phyloP scores from a whole-genome alignment of 2,888 invertebrate species.

The Epinotia brunnichana region DNA sequence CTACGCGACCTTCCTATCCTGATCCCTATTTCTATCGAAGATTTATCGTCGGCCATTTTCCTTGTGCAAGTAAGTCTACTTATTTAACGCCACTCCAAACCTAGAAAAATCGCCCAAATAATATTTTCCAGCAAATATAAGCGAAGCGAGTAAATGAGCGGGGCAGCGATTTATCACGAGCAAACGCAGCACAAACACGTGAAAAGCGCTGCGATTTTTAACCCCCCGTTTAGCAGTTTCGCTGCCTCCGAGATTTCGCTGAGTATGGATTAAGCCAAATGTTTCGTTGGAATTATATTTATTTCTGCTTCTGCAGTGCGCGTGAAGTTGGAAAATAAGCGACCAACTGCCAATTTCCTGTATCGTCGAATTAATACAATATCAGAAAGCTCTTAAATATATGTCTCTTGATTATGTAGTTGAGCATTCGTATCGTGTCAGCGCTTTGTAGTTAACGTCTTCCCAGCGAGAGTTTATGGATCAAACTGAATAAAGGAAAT shows the following conservation, averaged over 20 bases:
- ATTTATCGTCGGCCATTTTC: slow-evolving; percentile 13
- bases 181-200: slow-evolving; percentile 30
- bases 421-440: slow-evolving; percentile 3
- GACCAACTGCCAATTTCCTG: slow-evolving; percentile 4
- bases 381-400: not conserved
- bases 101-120: slow-evolving; percentile 21
- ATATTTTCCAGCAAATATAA: slow-evolving; percentile 36
- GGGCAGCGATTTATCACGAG: slow-evolving; percentile 36
- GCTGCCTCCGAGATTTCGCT: slow-evolving; percentile 34
- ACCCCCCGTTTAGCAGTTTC: slow-evolving; percentile 31
- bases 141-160: slow-evolving; percentile 35
- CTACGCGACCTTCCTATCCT: not conserved
- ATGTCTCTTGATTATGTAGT: slow-evolving; percentile 2
- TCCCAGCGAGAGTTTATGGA: slow-evolving; percentile 19
- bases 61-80: slow-evolving; percentile 1
- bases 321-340: slow-evolving; percentile 9
- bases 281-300: slow-evolving; percentile 25
- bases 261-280: slow-evolving; percentile 29
- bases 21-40: slow-evolving; percentile 16
- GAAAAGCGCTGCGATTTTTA: slow-evolving; percentile 36
- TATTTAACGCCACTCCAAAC: slow-evolving; percentile 19
- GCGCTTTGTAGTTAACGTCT: not conserved
- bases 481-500: slow-evolving; percentile 28
- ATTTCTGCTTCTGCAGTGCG: not conserved
- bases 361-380: not conserved